Evolutionary conservation across 2,113 vertebrate species (phyloP), one percentile per base, ranked within the genome.

Genomic region (Solea solea): DNA sequence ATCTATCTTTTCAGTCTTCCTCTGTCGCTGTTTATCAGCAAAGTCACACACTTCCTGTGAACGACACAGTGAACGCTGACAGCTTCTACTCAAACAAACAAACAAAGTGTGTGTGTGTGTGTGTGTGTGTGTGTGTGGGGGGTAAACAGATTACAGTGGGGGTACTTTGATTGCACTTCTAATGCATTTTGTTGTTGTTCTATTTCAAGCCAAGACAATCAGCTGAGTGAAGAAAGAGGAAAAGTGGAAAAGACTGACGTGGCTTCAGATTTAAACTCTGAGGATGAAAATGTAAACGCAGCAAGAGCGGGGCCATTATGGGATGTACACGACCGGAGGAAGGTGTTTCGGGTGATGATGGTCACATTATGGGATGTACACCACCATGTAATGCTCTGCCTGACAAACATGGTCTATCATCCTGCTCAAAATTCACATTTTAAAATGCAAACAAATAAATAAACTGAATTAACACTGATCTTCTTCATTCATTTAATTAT

Each of bases 161-260:
- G 39, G 46, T 56, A 27, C 64, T 70, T 42, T 69, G 56, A 67
- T 78, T 78, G 68, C 69, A 71, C 50, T 57, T 60, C 53, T 69
- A 74, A 78, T 81, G 74, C 51, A 10, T 82, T 78, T 81, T 78
- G 72, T 34, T 66, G 49, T 60, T 50, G 10, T 68, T 80, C 74
- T 78, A 81, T 80, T 78, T 81, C 61, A 57, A 51, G 73, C 48
- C 49, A 58, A 77, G 76, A 82, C 59, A 73, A 44, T 39, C 65
- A 81, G 25, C 46, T 15, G 4, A 76, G 57, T 70, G 57, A 52
- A 74, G 70, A 72, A 60, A 66, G 9, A 13, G 25, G 25, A 28
- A 64, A 62, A 62, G 49, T 59, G 10, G 8, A 25, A 13, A 63
- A 48, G 9, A 60, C 9, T 6, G 5, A 48, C 2, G 10, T 12